These are phyloP conservation scores for Ailurus styani DNA, from an alignment of 2,113 vertebrate genomes.

Conservation along the genomic window DNA sequence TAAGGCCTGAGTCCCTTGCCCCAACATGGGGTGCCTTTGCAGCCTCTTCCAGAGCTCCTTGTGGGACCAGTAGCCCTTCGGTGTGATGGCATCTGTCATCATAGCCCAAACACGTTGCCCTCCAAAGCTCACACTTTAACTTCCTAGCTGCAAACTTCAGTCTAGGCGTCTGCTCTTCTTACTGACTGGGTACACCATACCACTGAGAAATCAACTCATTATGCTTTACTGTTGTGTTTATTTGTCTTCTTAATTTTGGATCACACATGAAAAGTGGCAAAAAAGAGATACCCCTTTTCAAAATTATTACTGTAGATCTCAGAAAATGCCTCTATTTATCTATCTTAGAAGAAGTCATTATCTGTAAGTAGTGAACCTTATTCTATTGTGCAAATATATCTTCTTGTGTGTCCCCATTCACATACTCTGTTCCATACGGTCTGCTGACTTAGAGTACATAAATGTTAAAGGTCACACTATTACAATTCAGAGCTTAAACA, in stretches of 20 bases:
- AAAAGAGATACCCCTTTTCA: not conserved
- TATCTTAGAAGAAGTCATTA: conserved; percentile 54
- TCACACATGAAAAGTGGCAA: not conserved
- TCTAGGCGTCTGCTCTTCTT: not conserved
- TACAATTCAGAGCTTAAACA: conserved; percentile 32
- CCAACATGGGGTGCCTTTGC: not conserved
- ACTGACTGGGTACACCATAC: not conserved
- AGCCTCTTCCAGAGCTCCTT: not conserved
- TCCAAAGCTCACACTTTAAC: too few relatives aligned
- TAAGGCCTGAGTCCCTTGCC: not conserved
- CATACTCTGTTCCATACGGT: conserved; percentile 27
- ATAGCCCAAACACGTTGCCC: not conserved
- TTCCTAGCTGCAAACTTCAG: too few relatives aligned
- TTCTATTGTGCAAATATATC: conserved; percentile 60
- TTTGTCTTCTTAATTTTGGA: not conserved
- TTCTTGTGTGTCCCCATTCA: conserved; percentile 27
- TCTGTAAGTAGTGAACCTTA: conserved; percentile 54
- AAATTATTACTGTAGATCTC: conserved; percentile 40
- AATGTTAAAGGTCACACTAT: conserved; percentile 33
- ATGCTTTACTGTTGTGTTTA: not conserved
- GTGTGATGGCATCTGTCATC: not conserved
- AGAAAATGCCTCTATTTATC: conserved; percentile 7
- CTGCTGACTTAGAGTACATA: conserved; percentile 50
- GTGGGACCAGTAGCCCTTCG: not conserved
- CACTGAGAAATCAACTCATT: not conserved